Base-by-base conservation (phyloP, 2,113 vertebrate genomes). In the Crotalus tigris region DNA sequence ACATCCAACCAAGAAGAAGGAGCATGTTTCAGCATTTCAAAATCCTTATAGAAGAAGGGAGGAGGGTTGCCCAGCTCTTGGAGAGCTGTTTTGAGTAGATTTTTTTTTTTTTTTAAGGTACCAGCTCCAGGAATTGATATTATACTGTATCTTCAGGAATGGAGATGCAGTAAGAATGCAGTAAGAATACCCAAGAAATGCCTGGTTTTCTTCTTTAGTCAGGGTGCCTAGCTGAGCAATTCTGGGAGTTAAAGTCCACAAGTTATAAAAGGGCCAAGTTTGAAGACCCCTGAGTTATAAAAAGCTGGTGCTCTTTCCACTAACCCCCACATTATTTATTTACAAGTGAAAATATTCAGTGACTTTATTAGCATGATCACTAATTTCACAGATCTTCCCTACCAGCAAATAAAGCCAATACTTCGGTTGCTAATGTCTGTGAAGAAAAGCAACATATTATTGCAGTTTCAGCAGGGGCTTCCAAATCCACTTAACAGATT, bases 1-100 rank as follows among this genome's bases (percentile, higher is more conserved):
- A 95, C 88, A 12, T 90, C 95, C 97, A 98, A 98, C 97, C 97
- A 98, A 98, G 97, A 95, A 97, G 98, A 87, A 97, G 95, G 95
- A 98, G 95, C 96, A 96, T 96, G 96, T 95, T 94, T 59, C 96
- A 97, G 97, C 96, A 98, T 44, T 97, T 97, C 96, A 81, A 98
- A 97, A 97, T 97, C 94, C 97, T 90, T 94, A 97, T 15, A 5
- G 96, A 97, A 96, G 94, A 97, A 39, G 96, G 46, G 98, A 97
- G 97, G 97, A 55, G 87, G 29, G 17, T 54, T 55, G 51, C 15
- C 26, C 26, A 10, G 17, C 8, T 58, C 33, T 91, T 29, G 86
- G 93, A 96, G 88, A 95, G 97, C 97, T 94, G 90, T 96, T 93
- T 96, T 58, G 69, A 33, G 90, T 55, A 88, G 93, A 91, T 90